phyloP scores from a whole-genome alignment of 92 coral and sea anemone genomes.

The Parazoanthus darwini region DNA sequence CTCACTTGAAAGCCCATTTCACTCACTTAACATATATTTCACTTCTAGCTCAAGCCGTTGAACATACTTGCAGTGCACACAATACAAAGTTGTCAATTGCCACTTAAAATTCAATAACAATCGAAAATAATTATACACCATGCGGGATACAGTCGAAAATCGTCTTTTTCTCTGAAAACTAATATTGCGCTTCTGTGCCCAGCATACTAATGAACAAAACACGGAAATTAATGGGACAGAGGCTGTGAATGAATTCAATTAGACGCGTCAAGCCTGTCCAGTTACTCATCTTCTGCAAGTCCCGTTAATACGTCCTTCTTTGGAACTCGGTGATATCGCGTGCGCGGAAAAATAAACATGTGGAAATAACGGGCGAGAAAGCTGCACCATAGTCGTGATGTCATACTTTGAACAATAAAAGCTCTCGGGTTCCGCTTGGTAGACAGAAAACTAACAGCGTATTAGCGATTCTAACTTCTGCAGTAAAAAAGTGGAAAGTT shows the following conservation, averaged over 20 bases:
- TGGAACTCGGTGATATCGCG: conserved; percentile 39
- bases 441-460: conserved; percentile 27
- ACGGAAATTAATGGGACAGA: conserved; percentile 70
- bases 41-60: conserved; percentile 28
- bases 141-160: conserved; percentile 62
- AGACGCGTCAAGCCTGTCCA: conserved; percentile 42
- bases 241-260: conserved; percentile 66
- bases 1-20: conserved; percentile 2
- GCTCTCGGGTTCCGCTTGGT: conserved; percentile 29
- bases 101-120: conserved; percentile 71
- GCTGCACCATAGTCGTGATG: conserved; percentile 35
- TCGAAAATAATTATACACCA: conserved; percentile 55
- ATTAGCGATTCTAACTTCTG: conserved; percentile 25
- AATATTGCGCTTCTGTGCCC: conserved; percentile 57
- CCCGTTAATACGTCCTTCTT: conserved; percentile 41
- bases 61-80: conserved; percentile 30
- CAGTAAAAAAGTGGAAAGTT: conserved; percentile 2
- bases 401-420: conserved; percentile 32
- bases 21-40: not conserved
- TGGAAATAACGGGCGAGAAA: conserved; percentile 28
- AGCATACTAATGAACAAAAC: conserved; percentile 58
- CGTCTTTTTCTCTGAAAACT: conserved; percentile 61
- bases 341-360: conserved; percentile 35
- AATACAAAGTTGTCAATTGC: conserved; percentile 56
- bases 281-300: conserved; percentile 39